These are phyloP conservation scores for Perca flavescens DNA, from an alignment of 2,113 vertebrate species.

Conservation along the genomic window DNA sequence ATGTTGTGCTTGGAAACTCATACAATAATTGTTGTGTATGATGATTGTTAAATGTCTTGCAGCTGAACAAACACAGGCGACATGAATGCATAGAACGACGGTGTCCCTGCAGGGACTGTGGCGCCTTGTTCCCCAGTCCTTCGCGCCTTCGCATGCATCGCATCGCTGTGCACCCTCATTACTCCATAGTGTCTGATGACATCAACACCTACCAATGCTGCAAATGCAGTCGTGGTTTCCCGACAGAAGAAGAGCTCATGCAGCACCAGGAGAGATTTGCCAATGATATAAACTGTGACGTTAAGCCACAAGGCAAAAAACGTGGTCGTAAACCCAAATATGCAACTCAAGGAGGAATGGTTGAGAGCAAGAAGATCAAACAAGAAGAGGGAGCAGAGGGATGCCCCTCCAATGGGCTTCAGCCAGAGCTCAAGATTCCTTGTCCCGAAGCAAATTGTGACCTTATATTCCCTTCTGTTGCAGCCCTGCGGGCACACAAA, in stretches of 20 bases:
- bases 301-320: constrained; percentile 42
- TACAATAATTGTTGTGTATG: background rate
- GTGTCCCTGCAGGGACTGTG: constrained; percentile 80
- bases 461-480: constrained; percentile 73
- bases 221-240: constrained; percentile 78
- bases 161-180: constrained; percentile 65
- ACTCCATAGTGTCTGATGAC: constrained; percentile 37
- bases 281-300: constrained; percentile 33
- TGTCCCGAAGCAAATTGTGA: constrained; percentile 79
- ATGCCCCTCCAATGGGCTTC: constrained; percentile 11
- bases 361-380: constrained; percentile 56
- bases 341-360: background rate
- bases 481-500: constrained; percentile 79
- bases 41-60: constrained; percentile 39
- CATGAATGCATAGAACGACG: constrained; percentile 77
- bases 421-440: constrained; percentile 74
- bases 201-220: constrained; percentile 77
- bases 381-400: constrained; percentile 38
- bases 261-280: constrained; percentile 81
- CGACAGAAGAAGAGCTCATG: constrained; percentile 78
- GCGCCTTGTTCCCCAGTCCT: constrained; percentile 71
- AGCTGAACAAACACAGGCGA: constrained; percentile 82
- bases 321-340: constrained; percentile 72
- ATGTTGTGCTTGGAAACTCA: background rate
- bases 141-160: constrained; percentile 79